A percentile compares a stretch with the other conserved stretches of the same genome.
These are phyloP conservation scores for Epizoanthus fatuus DNA, from an alignment of 92 coral and sea anemone species.

Conservation along the genomic window DNA sequence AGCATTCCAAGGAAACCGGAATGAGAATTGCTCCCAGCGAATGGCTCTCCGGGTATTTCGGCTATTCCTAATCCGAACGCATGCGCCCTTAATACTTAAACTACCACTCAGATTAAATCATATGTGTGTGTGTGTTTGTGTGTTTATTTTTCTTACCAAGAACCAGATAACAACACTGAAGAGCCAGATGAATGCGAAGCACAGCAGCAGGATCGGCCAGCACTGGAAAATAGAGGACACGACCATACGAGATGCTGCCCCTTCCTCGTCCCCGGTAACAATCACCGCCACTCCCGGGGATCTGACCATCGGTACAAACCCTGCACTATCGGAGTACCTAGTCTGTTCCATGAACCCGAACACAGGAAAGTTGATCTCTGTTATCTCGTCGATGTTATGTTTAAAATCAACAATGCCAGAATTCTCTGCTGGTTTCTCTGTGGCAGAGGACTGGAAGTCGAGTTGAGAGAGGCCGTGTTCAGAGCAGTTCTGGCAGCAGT, in stretches of 20 bases:
- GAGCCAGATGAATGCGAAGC: conserved; percentile 26
- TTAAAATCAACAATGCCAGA: conserved; percentile 52
- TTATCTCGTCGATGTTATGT: conserved; percentile 27
- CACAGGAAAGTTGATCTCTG: conserved; percentile 62
- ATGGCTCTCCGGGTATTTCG: too few species aligned
- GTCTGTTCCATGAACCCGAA: conserved; percentile 60
- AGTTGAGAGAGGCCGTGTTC: conserved; percentile 38
- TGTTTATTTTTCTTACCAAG: conserved; percentile 40
- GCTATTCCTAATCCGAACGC: too few species aligned
- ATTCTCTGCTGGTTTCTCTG: conserved; percentile 23
- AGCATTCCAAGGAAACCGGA: too few species aligned
- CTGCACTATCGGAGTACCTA: conserved; percentile 51
- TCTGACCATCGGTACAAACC: conserved; percentile 69
- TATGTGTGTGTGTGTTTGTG: not conserved
- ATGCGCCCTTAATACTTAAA: too few species aligned
- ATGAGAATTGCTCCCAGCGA: too few species aligned
- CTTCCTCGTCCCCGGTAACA: conserved; percentile 48
- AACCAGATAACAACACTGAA: conserved; percentile 50
- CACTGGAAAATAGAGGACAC: conserved; percentile 28
- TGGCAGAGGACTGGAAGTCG: conserved; percentile 14
- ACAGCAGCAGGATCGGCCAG: conserved; percentile 49
- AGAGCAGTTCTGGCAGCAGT: conserved; percentile 64
- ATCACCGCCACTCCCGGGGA: conserved; percentile 70
- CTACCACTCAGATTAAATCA: too few species aligned
- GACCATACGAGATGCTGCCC: conserved; percentile 42